These are phyloP conservation scores for Ptychodera flava DNA, from an alignment of 35 echinoderm and acorn worm species.

Conservation along the genomic window DNA sequence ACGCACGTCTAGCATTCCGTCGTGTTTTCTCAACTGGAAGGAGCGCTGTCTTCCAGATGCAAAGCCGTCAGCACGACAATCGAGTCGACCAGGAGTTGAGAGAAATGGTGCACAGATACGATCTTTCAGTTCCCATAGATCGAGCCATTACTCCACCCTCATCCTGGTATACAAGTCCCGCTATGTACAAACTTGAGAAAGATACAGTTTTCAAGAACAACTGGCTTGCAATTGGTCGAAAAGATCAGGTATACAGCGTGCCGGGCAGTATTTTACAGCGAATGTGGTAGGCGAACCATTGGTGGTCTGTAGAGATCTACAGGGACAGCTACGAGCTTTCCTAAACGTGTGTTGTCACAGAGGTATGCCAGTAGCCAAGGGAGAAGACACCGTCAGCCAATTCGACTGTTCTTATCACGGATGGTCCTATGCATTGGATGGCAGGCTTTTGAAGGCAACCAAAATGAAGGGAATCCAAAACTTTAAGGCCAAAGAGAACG, in stretches of 20 bases:
- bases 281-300: neutral
- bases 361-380: neutral
- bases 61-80: no score
- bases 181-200: neutral
- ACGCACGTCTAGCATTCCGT: no score
- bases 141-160: no score
- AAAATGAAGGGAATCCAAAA: neutral
- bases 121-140: no score
- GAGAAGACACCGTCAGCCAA: neutral
- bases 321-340: neutral
- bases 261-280: no score
- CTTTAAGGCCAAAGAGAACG: neutral
- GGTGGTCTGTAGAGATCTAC: neutral
- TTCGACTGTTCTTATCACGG: neutral
- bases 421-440: neutral
- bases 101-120: no score
- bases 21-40: no score
- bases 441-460: neutral
- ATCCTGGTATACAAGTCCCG: neutral
- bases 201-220: neutral
- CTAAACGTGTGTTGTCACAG: neutral
- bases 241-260: neutral
- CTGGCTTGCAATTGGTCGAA: neutral
- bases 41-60: no score
- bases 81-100: no score